Percentiles rank a stretch among this genome's conserved stretches.
phyloP scores from a whole-genome alignment of 2,888 invertebrate species.

The Eurytoma californica region DNA sequence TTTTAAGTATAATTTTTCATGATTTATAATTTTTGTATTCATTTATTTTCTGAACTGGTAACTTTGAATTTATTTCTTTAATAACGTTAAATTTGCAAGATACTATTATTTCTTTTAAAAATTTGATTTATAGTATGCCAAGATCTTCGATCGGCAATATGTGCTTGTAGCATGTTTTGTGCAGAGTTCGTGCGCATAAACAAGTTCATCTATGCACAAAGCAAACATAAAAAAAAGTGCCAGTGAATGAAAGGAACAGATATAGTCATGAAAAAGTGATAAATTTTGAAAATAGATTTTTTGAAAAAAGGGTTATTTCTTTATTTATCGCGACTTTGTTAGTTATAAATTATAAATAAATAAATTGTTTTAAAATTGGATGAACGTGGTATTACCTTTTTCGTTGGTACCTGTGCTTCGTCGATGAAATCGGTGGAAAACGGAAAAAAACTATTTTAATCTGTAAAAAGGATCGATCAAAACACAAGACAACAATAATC shows the following conservation, averaged over 20 bases:
- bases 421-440: slow-evolving; percentile 67
- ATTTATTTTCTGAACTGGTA: too few relatives aligned
- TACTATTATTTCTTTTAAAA: too few relatives aligned
- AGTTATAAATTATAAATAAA: slow-evolving; percentile 8
- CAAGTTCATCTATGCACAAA: slow-evolving; percentile 51
- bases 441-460: slow-evolving; percentile 67
- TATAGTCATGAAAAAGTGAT: slow-evolving; percentile 1
- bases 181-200: slow-evolving; percentile 26
- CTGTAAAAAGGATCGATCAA: slow-evolving; percentile 61
- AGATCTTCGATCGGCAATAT: neutral
- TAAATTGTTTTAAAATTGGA: slow-evolving; percentile 52
- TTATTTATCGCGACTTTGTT: neutral
- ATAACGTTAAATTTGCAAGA: too few relatives aligned
- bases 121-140: neutral
- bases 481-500: slow-evolving; percentile 59
- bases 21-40: too few relatives aligned
- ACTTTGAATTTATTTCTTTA: too few relatives aligned
- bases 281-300: neutral
- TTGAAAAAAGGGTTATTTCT: slow-evolving; percentile 1
- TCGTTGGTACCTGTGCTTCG: slow-evolving; percentile 69
- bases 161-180: slow-evolving; percentile 25
- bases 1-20: too few relatives aligned
- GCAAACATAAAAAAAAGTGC: slow-evolving; percentile 50
- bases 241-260: slow-evolving; percentile 39
- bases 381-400: slow-evolving; percentile 69